phyloP scores from a whole-genome alignment of 1,140 invertebrate genomes.

The Papilio helenus region DNA sequence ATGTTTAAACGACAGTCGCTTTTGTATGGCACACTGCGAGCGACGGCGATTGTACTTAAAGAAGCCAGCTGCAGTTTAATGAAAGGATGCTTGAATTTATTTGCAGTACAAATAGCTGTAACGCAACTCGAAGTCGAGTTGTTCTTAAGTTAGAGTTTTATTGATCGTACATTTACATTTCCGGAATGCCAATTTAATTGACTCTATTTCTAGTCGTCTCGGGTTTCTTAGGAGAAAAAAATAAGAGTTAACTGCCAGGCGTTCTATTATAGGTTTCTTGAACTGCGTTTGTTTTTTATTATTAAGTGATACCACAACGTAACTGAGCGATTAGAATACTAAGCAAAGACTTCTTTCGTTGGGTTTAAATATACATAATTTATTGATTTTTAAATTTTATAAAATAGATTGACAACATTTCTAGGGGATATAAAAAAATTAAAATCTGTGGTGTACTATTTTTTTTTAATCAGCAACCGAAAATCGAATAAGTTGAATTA shows the following conservation, averaged over 20 bases:
- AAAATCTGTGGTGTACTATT: not conserved
- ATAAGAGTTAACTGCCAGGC: not conserved
- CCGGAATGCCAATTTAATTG: conserved; percentile 6
- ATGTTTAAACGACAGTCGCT: not conserved
- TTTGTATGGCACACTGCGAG: not conserved
- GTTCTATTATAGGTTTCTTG: conserved; percentile 2
- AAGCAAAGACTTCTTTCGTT: not conserved
- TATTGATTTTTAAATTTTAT: too few species aligned
- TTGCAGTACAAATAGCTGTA: conserved; percentile 17
- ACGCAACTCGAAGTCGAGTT: conserved; percentile 6
- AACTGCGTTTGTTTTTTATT: not conserved
- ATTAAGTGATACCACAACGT: not conserved
- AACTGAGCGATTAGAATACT: not conserved
- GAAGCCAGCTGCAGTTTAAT: conserved; percentile 29
- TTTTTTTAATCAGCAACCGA: too few species aligned
- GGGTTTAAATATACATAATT: too few species aligned
- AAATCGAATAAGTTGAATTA: not conserved
- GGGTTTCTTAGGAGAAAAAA: conserved; percentile 14
- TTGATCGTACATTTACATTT: not conserved
- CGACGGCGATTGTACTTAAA: conserved; percentile 13
- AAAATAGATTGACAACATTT: too few species aligned
- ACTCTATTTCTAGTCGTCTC: conserved; percentile 10
- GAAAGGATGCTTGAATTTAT: conserved; percentile 32
- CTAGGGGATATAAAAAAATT: too few species aligned
- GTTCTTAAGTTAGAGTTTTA: conserved; percentile 7